A percentile compares a stretch with the other conserved stretches of the same genome.
These are phyloP conservation scores for Volucella inanis DNA, from an alignment of 2,888 invertebrate species.

Conservation along the genomic window DNA sequence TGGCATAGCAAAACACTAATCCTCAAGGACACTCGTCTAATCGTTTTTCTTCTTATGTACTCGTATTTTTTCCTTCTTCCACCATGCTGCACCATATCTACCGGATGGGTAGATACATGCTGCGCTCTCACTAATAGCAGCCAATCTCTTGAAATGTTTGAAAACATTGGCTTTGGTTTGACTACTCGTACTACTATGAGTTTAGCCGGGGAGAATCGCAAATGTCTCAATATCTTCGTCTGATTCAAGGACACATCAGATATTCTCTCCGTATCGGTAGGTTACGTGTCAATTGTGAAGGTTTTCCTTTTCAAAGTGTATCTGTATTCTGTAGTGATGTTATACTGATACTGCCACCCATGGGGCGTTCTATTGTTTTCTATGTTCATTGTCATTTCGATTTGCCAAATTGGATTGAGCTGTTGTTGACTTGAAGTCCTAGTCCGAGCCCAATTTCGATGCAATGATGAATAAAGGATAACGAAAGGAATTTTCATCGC, in stretches of 20 bases:
- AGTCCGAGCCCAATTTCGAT: constrained; percentile 39
- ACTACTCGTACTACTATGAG: constrained; percentile 41
- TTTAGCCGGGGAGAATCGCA: constrained; percentile 27
- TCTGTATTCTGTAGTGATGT: constrained; percentile 33
- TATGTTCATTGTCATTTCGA: constrained; percentile 49
- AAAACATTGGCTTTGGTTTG: constrained; percentile 74
- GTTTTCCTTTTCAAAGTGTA: neutral
- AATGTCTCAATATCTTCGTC: constrained; percentile 15
- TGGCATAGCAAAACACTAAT: constrained; percentile 41
- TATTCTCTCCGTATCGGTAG: constrained; percentile 12
- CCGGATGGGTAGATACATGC: constrained; percentile 62
- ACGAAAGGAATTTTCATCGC: constrained; percentile 72
- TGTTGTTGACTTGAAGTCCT: constrained; percentile 15
- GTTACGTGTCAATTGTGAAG: constrained; percentile 54
- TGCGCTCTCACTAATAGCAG: constrained; percentile 62
- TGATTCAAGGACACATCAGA: constrained; percentile 45
- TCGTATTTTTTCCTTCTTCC: constrained; percentile 8
- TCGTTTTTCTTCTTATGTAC: constrained; percentile 45
- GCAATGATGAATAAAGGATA: constrained; percentile 72
- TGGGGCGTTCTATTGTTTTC: constrained; percentile 47
- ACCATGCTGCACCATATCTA: constrained; percentile 56
- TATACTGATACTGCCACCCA: constrained; percentile 43
- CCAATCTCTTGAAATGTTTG: constrained; percentile 67
- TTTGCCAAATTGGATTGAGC: constrained; percentile 67
- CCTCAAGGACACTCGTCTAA: constrained; percentile 68